Conservation (phyloP, 2,888 invertebrate genomes). For the Pachliopta kotzebuea region DNA sequence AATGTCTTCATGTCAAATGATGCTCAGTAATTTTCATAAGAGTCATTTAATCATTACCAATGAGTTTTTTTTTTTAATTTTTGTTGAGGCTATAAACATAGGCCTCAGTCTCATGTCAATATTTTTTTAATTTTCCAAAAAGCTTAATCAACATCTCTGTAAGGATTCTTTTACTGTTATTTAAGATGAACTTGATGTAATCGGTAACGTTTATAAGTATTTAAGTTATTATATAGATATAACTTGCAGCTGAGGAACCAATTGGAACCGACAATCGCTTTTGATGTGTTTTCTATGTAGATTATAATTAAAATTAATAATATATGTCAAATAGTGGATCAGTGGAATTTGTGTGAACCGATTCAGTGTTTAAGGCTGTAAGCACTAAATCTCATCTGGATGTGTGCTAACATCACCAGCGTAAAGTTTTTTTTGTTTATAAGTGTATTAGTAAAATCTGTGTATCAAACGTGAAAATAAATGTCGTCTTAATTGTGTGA, state of each 20-base stretch:
- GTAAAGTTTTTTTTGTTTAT: background rate
- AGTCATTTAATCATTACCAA: too few species aligned
- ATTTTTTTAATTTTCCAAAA: too few species aligned
- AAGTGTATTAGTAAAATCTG: background rate
- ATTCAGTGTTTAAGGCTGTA: background rate
- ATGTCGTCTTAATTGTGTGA: background rate
- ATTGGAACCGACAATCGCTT: background rate
- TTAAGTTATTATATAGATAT: too few species aligned
- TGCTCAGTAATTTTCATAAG: background rate
- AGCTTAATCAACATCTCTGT: too few species aligned
- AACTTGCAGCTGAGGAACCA: background rate
- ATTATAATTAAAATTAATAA: background rate
- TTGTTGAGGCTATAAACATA: too few species aligned
- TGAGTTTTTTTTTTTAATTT: too few species aligned
- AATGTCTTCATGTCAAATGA: background rate
- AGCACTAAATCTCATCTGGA: background rate
- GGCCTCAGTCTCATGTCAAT: too few species aligned
- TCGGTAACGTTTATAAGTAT: too few species aligned
- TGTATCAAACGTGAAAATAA: background rate
- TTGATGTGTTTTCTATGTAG: background rate
- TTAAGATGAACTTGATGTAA: too few species aligned
- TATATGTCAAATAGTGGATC: background rate
- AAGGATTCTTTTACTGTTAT: background rate
- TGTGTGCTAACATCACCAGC: background rate
- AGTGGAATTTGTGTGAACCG: background rate